phyloP scores from a whole-genome alignment of 2,888 invertebrate genomes.

The Deladenus siricidicola region DNA sequence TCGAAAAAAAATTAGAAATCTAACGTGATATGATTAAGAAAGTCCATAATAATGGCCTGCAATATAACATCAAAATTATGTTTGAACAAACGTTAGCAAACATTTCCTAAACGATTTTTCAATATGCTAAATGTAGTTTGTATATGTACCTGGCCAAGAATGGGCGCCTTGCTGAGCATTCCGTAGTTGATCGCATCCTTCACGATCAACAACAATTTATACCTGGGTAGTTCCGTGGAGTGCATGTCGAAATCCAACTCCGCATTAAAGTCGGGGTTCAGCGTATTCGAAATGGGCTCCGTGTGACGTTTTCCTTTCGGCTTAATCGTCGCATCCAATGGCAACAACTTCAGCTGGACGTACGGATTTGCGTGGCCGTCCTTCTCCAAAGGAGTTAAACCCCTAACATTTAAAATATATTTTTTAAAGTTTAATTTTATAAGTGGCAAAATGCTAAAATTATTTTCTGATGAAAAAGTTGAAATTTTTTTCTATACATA shows the following conservation, averaged over 20 bases:
- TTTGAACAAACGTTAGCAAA: no score
- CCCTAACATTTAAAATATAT: no score
- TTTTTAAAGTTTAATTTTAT: no score
- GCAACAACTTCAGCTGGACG: slow-evolving; percentile 38
- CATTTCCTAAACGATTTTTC: no score
- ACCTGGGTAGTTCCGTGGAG: slow-evolving; percentile 39
- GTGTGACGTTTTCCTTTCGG: slow-evolving; percentile 30
- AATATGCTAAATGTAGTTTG: slow-evolving; percentile 15
- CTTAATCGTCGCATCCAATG: slow-evolving; percentile 22
- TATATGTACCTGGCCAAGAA: slow-evolving; percentile 41
- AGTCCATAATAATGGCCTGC: no score
- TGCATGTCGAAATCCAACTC: slow-evolving; percentile 47
- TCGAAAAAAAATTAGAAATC: no score
- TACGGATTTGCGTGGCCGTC: slow-evolving; percentile 32
- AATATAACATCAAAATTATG: no score
- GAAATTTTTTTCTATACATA: no score
- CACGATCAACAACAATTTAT: slow-evolving; percentile 41
- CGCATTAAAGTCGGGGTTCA: slow-evolving; percentile 44
- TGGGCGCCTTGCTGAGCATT: slow-evolving; percentile 38
- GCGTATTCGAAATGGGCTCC: slow-evolving; percentile 8
- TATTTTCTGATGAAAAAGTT: no score
- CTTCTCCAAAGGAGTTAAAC: slow-evolving; percentile 26
- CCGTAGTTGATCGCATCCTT: slow-evolving; percentile 52
- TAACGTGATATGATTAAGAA: no score
- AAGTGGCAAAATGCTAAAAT: no score